Percentiles rank a stretch among this genome's conserved stretches.
Evolutionary conservation across 2,888 invertebrate genomes (phyloP).

Genomic region (Lycaena phlaeas): DNA sequence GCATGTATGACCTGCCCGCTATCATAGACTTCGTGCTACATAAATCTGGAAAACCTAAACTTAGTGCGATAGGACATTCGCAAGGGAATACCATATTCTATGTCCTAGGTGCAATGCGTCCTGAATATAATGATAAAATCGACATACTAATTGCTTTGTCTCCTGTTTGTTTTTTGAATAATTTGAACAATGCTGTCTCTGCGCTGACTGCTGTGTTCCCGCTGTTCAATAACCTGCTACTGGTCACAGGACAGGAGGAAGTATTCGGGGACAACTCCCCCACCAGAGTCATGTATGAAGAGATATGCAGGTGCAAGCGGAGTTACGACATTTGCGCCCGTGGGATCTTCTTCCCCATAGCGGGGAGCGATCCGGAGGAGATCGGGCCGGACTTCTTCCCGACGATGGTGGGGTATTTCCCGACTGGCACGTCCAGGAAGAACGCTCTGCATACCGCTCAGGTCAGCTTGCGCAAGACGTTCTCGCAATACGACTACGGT

Average conservation of each 20-base stretch:
- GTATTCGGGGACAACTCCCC: conserved; percentile 20
- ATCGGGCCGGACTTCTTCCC: conserved; percentile 57
- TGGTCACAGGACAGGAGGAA: conserved; percentile 31
- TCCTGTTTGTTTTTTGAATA: conserved; percentile 62
- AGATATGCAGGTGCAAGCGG: conserved; percentile 19
- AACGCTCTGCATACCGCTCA: background rate
- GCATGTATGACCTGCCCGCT: conserved; percentile 77
- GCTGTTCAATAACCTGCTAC: conserved; percentile 41
- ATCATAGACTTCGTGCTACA: conserved; percentile 45
- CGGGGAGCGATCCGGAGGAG: conserved; percentile 65
- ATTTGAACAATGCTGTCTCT: conserved; percentile 31
- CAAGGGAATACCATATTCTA: conserved; percentile 73
- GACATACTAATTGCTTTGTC: conserved; percentile 61
- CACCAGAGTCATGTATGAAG: conserved; percentile 9
- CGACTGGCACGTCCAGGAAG: conserved; percentile 28
- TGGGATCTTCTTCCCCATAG: conserved; percentile 44
- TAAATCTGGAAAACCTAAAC: conserved; percentile 51
- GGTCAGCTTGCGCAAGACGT: conserved; percentile 18
- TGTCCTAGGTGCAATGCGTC: conserved; percentile 57
- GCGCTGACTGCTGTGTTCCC: conserved; percentile 30
- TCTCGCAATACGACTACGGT: conserved; percentile 25
- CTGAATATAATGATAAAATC: conserved; percentile 72
- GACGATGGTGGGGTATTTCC: conserved; percentile 26
- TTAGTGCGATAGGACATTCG: conserved; percentile 79
- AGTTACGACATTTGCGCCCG: conserved; percentile 22